phyloP scores from a whole-genome alignment of 2,113 vertebrate genomes.

The Anhinga rufa region DNA sequence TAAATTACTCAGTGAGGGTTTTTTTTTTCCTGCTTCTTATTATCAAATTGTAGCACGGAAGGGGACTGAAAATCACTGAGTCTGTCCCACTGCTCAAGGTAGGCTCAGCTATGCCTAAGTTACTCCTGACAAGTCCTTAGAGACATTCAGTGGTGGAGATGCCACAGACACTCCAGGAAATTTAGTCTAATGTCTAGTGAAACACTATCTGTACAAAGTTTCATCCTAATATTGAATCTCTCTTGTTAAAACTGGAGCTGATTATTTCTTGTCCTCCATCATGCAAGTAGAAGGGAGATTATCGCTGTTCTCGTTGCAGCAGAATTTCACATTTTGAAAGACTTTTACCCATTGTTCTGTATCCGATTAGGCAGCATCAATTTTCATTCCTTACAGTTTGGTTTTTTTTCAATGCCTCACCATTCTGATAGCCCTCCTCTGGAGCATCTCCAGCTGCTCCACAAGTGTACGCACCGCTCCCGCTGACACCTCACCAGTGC shows the following conservation, averaged over 20 bases:
- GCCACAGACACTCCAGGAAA: neutral
- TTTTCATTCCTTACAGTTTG: neutral
- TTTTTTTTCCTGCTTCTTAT: neutral
- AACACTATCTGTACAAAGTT: neutral
- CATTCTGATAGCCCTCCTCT: neutral
- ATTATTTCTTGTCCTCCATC: neutral
- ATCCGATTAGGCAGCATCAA: neutral
- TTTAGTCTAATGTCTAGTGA: neutral
- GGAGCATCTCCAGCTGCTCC: neutral
- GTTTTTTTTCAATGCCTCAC: neutral
- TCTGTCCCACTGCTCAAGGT: neutral
- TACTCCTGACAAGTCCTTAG: neutral
- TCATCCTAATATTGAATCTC: neutral
- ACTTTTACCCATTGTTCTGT: neutral
- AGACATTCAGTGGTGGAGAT: neutral
- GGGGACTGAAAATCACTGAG: neutral
- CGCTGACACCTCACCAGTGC: neutral
- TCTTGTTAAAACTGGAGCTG: neutral
- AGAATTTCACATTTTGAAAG: neutral
- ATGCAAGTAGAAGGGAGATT: neutral
- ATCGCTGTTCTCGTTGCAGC: neutral
- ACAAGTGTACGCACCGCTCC: neutral
- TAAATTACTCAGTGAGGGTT: neutral
- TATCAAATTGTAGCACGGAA: neutral
- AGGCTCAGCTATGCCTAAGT: neutral